phyloP scores from a whole-genome alignment of 2,888 invertebrate genomes.

The Tuberolachnus salignus region DNA sequence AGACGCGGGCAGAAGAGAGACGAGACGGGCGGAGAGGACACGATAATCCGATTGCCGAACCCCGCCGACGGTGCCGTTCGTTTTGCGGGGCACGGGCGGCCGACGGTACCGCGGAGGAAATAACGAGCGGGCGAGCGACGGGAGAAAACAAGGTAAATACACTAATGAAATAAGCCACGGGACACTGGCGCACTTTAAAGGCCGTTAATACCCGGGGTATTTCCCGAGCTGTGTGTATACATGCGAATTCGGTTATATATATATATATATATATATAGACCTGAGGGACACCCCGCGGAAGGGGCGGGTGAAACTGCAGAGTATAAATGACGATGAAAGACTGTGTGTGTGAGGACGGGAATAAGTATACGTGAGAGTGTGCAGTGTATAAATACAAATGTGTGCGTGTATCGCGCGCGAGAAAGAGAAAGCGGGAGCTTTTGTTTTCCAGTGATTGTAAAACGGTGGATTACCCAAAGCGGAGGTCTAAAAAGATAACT shows the following conservation, averaged over 20 bases:
- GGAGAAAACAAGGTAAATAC: constrained; percentile 50
- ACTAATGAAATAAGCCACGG: constrained; percentile 56
- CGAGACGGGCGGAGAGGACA: constrained; percentile 46
- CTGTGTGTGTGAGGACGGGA: not conserved
- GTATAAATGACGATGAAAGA: constrained; percentile 28
- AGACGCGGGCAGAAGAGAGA: constrained; percentile 29
- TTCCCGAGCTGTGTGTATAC: not conserved
- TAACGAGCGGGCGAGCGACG: not conserved
- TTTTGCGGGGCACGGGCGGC: not conserved
- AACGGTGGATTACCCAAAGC: constrained; percentile 50
- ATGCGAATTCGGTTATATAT: constrained; percentile 38
- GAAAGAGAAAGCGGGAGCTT: constrained; percentile 14
- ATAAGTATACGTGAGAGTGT: not conserved
- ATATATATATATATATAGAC: not conserved
- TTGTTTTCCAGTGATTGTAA: constrained; percentile 54
- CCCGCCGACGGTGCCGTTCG: not conserved
- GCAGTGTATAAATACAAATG: not conserved
- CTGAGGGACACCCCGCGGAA: not conserved
- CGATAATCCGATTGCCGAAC: constrained; percentile 55
- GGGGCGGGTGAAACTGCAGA: not conserved
- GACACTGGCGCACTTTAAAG: constrained; percentile 55
- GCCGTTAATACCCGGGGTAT: constrained; percentile 42
- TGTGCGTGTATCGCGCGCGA: not conserved
- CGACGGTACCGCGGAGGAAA: not conserved
- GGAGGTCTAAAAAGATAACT: constrained; percentile 46